Evolutionary conservation across 2,113 vertebrate genomes (phyloP), one percentile per base, ranked within the genome.

Genomic region (Furnarius figulus): DNA sequence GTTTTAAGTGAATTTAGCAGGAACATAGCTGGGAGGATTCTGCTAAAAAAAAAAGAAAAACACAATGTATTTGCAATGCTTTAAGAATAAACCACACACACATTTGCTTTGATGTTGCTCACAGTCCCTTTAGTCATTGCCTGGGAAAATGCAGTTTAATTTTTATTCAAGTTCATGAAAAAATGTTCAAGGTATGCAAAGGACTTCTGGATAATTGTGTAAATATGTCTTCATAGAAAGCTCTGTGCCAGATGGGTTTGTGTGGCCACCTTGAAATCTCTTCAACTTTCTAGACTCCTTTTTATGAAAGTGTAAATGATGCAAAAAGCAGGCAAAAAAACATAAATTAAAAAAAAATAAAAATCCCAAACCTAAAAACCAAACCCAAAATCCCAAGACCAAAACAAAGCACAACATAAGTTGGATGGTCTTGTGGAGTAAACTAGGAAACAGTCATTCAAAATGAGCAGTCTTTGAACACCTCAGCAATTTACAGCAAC

Each of bases 251-350:
- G 47, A 86, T 95, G 47, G 68, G 44, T 78, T 95, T 93, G 88
- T 95, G 95, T 92, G 85, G 92, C 68, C 79, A 86, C 49, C 90
- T 74, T 95, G 87, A 91, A 91, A 96, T 15, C 83, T 86, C 83
- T 84, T 88, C 73, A 86, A 2, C 31, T 24, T 70, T 49, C 50
- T 56, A 68, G 12, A 56, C 4, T 75, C 35, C 42, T 46, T 88
- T 33, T 74, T n/a, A 61, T 18, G 16, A n/a, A 91, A 79, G 78
- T 59, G 50, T 76, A 55, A 94, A 89, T 18, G 46, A 93, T 85
- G 37, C 18, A 73, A 76, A 91, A 78, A 70, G 14, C 66, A 87
- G 85, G 31, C 10, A 79, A 75, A 72, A 75, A 72, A 44, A 30
- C 13, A n/a, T 31, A 15, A 23, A 59, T 44, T 8, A 58, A 21